These are phyloP conservation scores for Ormyrus labotus DNA, from an alignment of 2,888 invertebrate species.

Conservation along the genomic window DNA sequence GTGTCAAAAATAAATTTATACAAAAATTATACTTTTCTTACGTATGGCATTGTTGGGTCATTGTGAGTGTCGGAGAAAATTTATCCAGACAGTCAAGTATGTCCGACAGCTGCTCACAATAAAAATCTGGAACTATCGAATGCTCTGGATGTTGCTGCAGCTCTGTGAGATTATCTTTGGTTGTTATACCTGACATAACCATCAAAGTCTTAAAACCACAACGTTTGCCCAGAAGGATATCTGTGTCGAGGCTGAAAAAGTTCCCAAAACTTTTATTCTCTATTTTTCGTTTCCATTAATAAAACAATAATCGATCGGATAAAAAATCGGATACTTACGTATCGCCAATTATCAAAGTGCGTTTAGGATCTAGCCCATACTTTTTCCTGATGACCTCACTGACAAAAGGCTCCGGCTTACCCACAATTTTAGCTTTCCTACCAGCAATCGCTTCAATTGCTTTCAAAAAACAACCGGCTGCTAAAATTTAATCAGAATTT, in stretches of 20 bases:
- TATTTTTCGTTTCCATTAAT: no score
- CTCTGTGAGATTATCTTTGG: constrained; percentile 74
- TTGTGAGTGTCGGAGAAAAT: no score
- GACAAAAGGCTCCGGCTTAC: constrained; percentile 92
- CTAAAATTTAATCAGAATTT: constrained; percentile 66
- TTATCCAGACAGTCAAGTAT: constrained; percentile 57
- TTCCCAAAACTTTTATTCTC: no score
- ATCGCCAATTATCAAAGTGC: constrained; percentile 95
- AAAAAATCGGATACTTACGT: constrained; percentile 76
- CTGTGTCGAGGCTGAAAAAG: constrained; percentile 85
- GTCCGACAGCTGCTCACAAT: constrained; percentile 73
- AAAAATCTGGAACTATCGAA: constrained; percentile 74
- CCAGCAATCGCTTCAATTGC: constrained; percentile 90
- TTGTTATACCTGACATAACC: constrained; percentile 90
- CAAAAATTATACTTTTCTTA: no score
- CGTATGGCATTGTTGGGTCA: no score
- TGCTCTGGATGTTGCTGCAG: constrained; percentile 70
- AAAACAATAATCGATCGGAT: no score
- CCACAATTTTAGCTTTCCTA: constrained; percentile 87
- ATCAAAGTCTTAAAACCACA: constrained; percentile 93
- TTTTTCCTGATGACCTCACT: constrained; percentile 84
- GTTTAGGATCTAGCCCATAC: constrained; percentile 85
- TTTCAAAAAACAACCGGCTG: constrained; percentile 91
- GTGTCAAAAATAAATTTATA: no score
- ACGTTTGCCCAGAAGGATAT: constrained; percentile 90